Percentiles rank a stretch among this genome's conserved stretches.
These are phyloP conservation scores for Alsophila aescularia DNA, from an alignment of 2,888 invertebrate genomes.

Conservation along the genomic window DNA sequence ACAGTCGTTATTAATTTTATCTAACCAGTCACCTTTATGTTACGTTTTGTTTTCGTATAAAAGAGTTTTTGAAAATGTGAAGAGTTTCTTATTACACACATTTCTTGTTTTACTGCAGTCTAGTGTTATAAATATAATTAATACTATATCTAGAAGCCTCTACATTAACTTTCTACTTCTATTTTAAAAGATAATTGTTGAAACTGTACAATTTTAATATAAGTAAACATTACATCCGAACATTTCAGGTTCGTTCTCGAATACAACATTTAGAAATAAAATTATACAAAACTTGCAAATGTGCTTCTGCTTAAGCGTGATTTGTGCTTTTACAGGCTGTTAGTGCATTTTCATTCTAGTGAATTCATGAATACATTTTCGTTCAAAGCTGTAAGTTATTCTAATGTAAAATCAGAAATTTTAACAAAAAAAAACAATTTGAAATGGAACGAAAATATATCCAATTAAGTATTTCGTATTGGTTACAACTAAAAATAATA, in stretches of 20 bases:
- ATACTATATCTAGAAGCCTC: constrained; percentile 1
- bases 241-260: not conserved
- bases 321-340: constrained; percentile 76
- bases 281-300: constrained; percentile 32
- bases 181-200: not conserved
- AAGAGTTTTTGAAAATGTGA: no score
- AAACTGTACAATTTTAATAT: not conserved
- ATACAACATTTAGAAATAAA: not conserved
- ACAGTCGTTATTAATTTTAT: constrained; percentile 39
- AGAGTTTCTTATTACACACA: not conserved
- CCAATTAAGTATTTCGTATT: constrained; percentile 39
- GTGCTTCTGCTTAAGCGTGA: constrained; percentile 68
- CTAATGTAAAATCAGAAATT: no score
- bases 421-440: not conserved
- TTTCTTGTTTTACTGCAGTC: not conserved
- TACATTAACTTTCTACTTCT: not conserved
- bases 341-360: constrained; percentile 63
- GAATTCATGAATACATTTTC: constrained; percentile 61
- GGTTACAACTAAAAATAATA: constrained; percentile 24
- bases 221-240: not conserved
- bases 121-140: not conserved
- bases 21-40: constrained; percentile 72
- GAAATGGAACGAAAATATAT: constrained; percentile 50
- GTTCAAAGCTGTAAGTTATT: constrained; percentile 1
- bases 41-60: constrained; percentile 13